Percentiles rank a stretch among this genome's conserved stretches.
Evolutionary conservation across 2,797 vertebrate species (phyloP).

Genomic region (Hozukius guyotensis): DNA sequence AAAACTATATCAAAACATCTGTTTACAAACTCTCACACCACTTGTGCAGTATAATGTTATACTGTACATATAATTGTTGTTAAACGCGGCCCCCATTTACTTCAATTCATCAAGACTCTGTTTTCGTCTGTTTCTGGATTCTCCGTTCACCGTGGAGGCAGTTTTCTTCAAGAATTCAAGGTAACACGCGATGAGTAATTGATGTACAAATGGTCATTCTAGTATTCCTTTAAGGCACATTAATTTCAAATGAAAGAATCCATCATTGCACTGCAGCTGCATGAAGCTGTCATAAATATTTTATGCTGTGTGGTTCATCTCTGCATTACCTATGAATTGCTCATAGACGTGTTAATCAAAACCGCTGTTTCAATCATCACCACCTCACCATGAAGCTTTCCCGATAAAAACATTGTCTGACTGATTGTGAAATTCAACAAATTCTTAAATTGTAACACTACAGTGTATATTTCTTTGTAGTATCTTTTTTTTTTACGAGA

Average conservation of each 20-base stretch:
- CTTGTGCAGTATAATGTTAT: too few species aligned
- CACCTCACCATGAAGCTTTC: background rate
- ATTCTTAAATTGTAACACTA: background rate
- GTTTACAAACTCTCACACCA: too few species aligned
- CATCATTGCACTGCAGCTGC: background rate
- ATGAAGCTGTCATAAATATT: background rate
- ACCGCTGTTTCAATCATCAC: background rate
- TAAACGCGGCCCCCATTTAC: too few species aligned
- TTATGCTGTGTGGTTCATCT: background rate
- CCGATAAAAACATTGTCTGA: background rate
- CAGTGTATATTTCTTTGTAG: background rate
- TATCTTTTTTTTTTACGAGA: background rate
- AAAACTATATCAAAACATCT: too few species aligned
- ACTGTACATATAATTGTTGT: too few species aligned
- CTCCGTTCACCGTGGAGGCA: too few species aligned
- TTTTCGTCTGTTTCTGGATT: too few species aligned
- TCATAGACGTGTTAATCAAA: background rate
- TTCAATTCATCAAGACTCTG: background rate
- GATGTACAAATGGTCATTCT: background rate
- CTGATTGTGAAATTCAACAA: background rate
- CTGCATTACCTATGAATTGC: background rate
- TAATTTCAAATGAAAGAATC: slow-evolving; percentile 24
- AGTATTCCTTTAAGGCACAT: background rate
- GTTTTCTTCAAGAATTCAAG: background rate
- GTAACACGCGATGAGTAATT: background rate